phyloP scores from a whole-genome alignment of 2,797 vertebrate species.

The Tangara arthus region DNA sequence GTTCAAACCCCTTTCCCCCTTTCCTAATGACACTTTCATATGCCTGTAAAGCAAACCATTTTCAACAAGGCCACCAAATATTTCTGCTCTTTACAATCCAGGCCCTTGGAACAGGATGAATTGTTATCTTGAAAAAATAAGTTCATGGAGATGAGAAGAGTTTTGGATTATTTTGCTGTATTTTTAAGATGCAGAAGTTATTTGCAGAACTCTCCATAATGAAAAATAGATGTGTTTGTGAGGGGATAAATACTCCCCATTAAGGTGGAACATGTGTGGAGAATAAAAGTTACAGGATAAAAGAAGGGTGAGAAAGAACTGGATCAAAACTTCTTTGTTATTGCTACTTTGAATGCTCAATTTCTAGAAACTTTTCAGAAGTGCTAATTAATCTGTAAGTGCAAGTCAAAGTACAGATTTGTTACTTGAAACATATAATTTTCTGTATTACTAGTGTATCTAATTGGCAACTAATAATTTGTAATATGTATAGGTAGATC shows the following conservation, averaged over 20 bases:
- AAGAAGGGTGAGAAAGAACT: neutral
- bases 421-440: slow-evolving; percentile 56
- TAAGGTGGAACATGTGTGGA: neutral
- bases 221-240: neutral
- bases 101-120: neutral
- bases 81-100: neutral
- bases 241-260: neutral
- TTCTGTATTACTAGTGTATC: slow-evolving; percentile 32
- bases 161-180: neutral
- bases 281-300: neutral
- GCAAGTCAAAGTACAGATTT: slow-evolving; percentile 37
- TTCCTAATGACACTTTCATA: neutral
- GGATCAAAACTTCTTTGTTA: slow-evolving; percentile 15
- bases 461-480: slow-evolving; percentile 59
- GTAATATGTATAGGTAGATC: slow-evolving; percentile 8
- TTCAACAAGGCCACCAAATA: neutral
- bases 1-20: neutral
- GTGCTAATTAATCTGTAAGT: slow-evolving; percentile 63
- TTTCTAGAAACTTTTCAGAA: slow-evolving; percentile 62
- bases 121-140: neutral
- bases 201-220: neutral
- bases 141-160: neutral
- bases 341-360: slow-evolving; percentile 32
- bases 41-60: neutral
- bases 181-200: neutral